Conservation (phyloP, 2,888 invertebrate genomes). For the Crossocerus cetratus region DNA sequence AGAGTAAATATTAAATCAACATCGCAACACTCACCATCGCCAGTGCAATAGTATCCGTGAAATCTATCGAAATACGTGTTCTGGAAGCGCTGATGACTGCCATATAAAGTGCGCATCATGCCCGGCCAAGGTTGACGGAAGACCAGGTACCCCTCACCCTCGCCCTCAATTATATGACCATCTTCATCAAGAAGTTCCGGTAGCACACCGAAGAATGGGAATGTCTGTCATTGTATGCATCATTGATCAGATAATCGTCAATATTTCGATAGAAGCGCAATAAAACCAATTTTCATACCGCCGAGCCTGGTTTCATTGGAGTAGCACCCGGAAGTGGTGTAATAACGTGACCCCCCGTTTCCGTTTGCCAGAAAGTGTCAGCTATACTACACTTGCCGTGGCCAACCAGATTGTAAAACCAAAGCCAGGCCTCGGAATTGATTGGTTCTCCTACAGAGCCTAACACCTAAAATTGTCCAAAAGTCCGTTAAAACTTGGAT, state of each 20-base stretch:
- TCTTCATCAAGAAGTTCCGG: constrained; percentile 92
- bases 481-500: neutral
- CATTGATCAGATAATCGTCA: neutral
- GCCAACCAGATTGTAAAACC: constrained; percentile 94
- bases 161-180: constrained; percentile 90
- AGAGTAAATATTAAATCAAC: neutral
- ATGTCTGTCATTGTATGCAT: constrained; percentile 82
- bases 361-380: constrained; percentile 99
- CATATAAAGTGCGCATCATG: constrained; percentile 96
- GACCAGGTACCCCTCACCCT: constrained; percentile 96
- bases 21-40: constrained; percentile 87
- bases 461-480: constrained; percentile 82
- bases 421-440: constrained; percentile 98
- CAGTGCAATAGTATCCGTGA: constrained; percentile 98
- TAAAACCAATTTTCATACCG: constrained; percentile 81
- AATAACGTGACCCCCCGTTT: constrained; percentile 98
- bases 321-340: constrained; percentile 97
- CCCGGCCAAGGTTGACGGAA: constrained; percentile 98
- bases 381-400: constrained; percentile 92
- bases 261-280: neutral
- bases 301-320: constrained; percentile 98
- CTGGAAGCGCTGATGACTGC: constrained; percentile 93
- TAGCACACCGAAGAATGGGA: constrained; percentile 98
- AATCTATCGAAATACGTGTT: constrained; percentile 97
- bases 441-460: constrained; percentile 99